Percentiles rank a stretch among this genome's conserved stretches.
Conservation (phyloP, 2,888 invertebrate species). For the Blastobasis adustella region DNA sequence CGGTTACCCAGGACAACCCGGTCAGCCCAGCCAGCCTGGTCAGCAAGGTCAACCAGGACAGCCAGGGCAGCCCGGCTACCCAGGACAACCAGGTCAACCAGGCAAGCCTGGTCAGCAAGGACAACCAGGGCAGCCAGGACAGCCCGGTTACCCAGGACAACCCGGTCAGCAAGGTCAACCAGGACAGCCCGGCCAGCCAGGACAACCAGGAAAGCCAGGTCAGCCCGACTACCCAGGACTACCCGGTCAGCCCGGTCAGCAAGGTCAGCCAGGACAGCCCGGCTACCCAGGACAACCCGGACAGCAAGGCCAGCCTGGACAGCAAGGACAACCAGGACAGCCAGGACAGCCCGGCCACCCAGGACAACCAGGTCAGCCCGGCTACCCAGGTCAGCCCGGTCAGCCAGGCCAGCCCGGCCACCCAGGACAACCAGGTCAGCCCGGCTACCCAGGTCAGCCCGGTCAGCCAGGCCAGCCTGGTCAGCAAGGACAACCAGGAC, state of each 20-base stretch:
- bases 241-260: slow-evolving; percentile 15
- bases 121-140: slow-evolving; percentile 44
- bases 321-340: slow-evolving; percentile 18
- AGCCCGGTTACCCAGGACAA: slow-evolving; percentile 42
- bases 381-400: slow-evolving; percentile 38
- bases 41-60: slow-evolving; percentile 16
- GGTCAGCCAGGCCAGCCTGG: slow-evolving; percentile 10
- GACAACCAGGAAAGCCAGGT: slow-evolving; percentile 22
- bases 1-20: slow-evolving; percentile 44
- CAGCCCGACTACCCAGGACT: slow-evolving; percentile 11
- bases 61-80: slow-evolving; percentile 22
- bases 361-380: slow-evolving; percentile 32
- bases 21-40: slow-evolving; percentile 12
- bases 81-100: slow-evolving; percentile 16
- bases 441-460: slow-evolving; percentile 11
- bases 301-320: slow-evolving; percentile 11
- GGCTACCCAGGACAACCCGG: slow-evolving; percentile 15
- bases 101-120: slow-evolving; percentile 58
- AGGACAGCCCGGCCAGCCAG: slow-evolving; percentile 33
- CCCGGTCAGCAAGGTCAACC: slow-evolving; percentile 21
- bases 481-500: slow-evolving; percentile 15
- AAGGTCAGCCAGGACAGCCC: slow-evolving; percentile 18
- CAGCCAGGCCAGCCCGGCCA: slow-evolving; percentile 11
- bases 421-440: slow-evolving; percentile 16
- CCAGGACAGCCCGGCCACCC: slow-evolving; percentile 34